Evolutionary conservation across 2,113 vertebrate genomes (phyloP).

Genomic region (Otus sunia): DNA sequence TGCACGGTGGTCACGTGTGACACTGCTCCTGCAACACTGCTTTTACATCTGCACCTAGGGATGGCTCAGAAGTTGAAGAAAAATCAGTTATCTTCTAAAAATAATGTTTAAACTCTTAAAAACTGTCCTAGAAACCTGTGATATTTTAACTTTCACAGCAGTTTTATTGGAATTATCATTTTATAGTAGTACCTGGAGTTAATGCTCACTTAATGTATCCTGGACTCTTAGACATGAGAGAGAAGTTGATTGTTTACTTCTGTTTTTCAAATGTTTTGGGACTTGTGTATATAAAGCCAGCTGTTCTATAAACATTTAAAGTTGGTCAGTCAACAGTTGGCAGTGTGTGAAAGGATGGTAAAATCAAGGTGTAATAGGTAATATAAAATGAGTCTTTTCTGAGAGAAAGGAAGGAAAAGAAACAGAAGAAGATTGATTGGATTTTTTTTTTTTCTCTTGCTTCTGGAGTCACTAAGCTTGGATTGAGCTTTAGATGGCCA

Average conservation of each 20-base stretch:
- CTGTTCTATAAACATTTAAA: background rate
- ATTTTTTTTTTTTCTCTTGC: background rate
- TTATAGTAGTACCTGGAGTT: background rate
- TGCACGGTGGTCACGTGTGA: rapidly evolving
- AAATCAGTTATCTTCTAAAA: background rate
- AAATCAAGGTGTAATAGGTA: background rate
- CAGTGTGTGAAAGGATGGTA: background rate
- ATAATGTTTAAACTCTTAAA: background rate
- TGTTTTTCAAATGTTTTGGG: background rate
- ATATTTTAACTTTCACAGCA: background rate
- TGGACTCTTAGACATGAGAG: background rate
- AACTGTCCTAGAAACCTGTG: background rate
- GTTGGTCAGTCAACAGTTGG: background rate
- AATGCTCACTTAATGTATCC: background rate
- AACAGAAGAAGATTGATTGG: background rate
- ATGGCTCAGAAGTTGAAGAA: background rate
- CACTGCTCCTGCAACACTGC: background rate
- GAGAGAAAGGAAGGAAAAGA: background rate
- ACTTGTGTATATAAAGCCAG: background rate
- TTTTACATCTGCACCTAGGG: background rate
- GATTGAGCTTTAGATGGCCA: background rate
- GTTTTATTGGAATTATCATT: background rate
- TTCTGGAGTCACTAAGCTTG: background rate
- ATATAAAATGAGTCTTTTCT: background rate
- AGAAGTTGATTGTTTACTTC: background rate